Base-by-base conservation (phyloP, 2,113 vertebrate genomes). In the Alaudala cheleensis region DNA sequence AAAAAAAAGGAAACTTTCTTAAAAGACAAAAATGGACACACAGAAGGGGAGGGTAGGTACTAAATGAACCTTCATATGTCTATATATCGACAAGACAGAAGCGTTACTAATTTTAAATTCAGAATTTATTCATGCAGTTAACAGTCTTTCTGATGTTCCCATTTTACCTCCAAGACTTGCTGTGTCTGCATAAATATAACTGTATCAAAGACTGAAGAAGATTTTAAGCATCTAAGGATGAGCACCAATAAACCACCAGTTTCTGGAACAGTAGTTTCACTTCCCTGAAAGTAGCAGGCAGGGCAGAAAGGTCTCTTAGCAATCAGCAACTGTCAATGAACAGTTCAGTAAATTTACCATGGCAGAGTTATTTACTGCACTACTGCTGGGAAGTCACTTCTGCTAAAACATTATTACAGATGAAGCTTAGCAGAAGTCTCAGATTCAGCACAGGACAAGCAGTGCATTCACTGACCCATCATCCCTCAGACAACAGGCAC, bases 381-480 rank as follows among this genome's bases (percentile, higher is more conserved):
- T 4, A 1, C 12, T 15, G 22, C 39, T 87, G 73, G n/a, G 88
- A 93, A 91, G 45, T 76, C 65, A 85, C 34, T 73, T 89, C 40
- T 5, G 5, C 56, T 84, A 69, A 87, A 74, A 72, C 28, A 17
- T 45, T 28, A 71, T 53, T 64, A 71, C 17, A 53, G 73, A 40
- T 57, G 37, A 82, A 69, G 65, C 44, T 60, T 61, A 64, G 77
- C 49, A 65, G 56, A 84, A 67, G 29, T 49, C 65, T 70, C 29
- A 16, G 47, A 47, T 66, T 11, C 60, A 90, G 77, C 51, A 39
- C 6, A 49, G 12, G 31, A 44, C 51, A 54, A 86, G 71, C 39
- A 54, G 17, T 1, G 2, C 1, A 0, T 47, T 62, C 7, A 4
- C 4, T 0, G 0, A 34, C 44, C 24, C 58, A 51, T 14, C 39